Base-by-base conservation (phyloP, 2,888 invertebrate genomes). In the Pollenia griseotomentosa region DNA sequence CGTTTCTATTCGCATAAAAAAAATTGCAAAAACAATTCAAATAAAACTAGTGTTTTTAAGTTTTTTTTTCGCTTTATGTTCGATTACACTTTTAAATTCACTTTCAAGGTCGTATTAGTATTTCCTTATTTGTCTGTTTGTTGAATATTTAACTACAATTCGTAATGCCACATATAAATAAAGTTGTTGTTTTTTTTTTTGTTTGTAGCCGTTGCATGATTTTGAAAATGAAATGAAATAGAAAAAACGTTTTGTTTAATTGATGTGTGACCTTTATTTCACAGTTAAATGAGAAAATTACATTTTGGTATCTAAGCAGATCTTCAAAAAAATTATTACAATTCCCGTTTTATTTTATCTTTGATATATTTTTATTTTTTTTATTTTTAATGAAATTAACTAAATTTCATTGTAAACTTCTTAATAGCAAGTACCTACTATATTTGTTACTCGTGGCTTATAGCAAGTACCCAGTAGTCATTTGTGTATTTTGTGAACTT, bases 121-220 rank as follows among this genome's bases (percentile, higher is more conserved):
- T 84, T 84, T 84, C 78, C 83, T 78, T 66, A 33, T 84, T 83
- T 77, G 63, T 83, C 77, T 77, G 63, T 83, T 77, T 70, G 63
- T 77, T 77, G 48, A 63, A 81, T 73, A 46, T 46, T 73, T 46
- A 19, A 57, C 16, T 33, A 33, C 33, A 33, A 33, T 33, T 33
- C 33, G 33, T 33, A 55, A 63, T 61, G 51, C 42, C 79, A 59
- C 12, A 59, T 51, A 40, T 10, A 44, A 11, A 70, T 44, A 61
- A 40, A 79, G 16, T n/a, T 61, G 19, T 63, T 63, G 42, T 77
- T 46, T 16, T 61, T 14, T 42, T 70, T 46, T 16, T 61, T 14
- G 23, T 70, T 44, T 44, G 33, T 23, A 42, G 8, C 51, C 16
- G 8, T 46, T 68, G 48, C 68, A 5, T 42, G 11, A 44, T 51